Percentiles rank a stretch among this genome's conserved stretches.
Evolutionary conservation across 2,888 invertebrate genomes (phyloP).

Genomic region (Tetragonula carbonaria): DNA sequence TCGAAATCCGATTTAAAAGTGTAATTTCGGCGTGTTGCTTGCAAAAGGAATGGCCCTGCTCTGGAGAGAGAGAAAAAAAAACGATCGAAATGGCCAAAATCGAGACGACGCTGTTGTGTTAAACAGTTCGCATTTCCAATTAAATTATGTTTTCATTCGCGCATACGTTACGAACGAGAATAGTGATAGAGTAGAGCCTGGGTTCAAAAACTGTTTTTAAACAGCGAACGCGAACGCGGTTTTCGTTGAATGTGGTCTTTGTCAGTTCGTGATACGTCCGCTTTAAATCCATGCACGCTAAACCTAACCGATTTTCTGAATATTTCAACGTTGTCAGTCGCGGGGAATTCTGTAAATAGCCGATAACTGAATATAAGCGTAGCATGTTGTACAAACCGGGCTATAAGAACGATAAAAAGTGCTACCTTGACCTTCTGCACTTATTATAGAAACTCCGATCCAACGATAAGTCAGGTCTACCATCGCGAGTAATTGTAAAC

Average conservation of each 20-base stretch:
- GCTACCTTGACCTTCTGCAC: conserved; percentile 38
- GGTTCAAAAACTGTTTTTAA: too few species aligned
- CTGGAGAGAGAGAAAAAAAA: too few species aligned
- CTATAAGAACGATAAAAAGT: conserved; percentile 34
- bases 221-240: background rate
- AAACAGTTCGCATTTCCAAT: too few species aligned
- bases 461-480: conserved; percentile 10
- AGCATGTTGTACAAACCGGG: background rate
- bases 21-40: conserved; percentile 27
- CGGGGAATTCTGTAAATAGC: conserved; percentile 1
- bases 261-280: too few species aligned
- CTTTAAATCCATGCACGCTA: background rate
- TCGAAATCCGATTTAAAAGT: conserved; percentile 24
- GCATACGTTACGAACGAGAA: too few species aligned
- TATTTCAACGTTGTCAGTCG: background rate
- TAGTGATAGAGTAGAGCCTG: too few species aligned
- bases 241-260: background rate
- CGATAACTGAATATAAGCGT: background rate
- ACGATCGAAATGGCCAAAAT: background rate
- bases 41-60: background rate
- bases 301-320: background rate
- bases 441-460: conserved; percentile 9
- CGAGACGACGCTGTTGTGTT: too few species aligned
- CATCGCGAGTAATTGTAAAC: conserved; percentile 9
- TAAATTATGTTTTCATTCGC: too few species aligned